Percentiles rank a stretch among this genome's conserved stretches.
Evolutionary conservation across 1,140 invertebrate genomes (phyloP).

Genomic region (Scaptomyza montana): DNA sequence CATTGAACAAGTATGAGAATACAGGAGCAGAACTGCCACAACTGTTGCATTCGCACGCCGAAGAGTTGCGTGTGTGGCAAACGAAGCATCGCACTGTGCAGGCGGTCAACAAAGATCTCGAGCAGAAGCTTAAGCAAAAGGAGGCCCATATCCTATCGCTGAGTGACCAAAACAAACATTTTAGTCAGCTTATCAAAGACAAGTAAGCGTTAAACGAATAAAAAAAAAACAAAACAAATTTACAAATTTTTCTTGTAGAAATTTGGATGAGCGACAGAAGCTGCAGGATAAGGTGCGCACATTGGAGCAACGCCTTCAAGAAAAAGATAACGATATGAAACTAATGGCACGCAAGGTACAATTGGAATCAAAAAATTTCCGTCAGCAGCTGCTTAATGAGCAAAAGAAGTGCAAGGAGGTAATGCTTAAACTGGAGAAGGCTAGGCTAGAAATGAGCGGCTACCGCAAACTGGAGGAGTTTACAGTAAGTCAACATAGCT

Average conservation of each 20-base stretch:
- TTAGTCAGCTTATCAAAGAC: constrained; percentile 88
- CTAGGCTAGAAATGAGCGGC: constrained; percentile 83
- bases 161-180: constrained; percentile 88
- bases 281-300: constrained; percentile 87
- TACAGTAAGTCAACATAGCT: constrained; percentile 45
- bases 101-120: constrained; percentile 86
- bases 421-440: constrained; percentile 87
- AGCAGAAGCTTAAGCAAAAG: constrained; percentile 87
- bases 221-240: not conserved
- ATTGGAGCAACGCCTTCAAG: constrained; percentile 86
- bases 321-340: constrained; percentile 89
- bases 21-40: constrained; percentile 90
- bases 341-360: constrained; percentile 87
- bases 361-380: constrained; percentile 89
- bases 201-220: constrained; percentile 80
- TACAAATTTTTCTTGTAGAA: constrained; percentile 78
- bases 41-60: constrained; percentile 89
- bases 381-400: constrained; percentile 88
- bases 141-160: constrained; percentile 87
- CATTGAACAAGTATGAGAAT: constrained; percentile 89
- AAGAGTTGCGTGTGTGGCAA: constrained; percentile 90
- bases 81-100: constrained; percentile 88
- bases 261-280: constrained; percentile 89
- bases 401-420: constrained; percentile 88
- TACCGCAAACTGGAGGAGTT: constrained; percentile 77